A percentile compares a stretch with the other conserved stretches of the same genome.
Evolutionary conservation across 2,888 invertebrate species (phyloP).

Genomic region (Malthinus flaveolus): DNA sequence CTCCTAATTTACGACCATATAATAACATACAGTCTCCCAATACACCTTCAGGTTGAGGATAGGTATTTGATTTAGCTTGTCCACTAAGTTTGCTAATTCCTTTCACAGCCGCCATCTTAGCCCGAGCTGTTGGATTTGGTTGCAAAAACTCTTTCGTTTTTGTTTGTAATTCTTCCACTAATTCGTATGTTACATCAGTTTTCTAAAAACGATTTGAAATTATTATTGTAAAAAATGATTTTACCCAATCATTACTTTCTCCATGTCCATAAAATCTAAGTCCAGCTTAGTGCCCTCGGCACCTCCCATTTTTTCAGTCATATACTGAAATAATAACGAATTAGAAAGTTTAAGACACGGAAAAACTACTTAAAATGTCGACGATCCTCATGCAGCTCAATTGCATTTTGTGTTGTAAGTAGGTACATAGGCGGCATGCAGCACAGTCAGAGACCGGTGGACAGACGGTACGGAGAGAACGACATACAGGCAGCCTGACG

Average conservation of each 20-base stretch:
- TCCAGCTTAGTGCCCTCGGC: slow-evolving; percentile 99
- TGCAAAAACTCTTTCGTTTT: slow-evolving; percentile 99
- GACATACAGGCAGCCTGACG: no score
- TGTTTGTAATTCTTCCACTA: slow-evolving; percentile 94
- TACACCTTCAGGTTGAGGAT: slow-evolving; percentile 98
- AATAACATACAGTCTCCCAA: slow-evolving; percentile 95
- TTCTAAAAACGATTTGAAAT: slow-evolving; percentile 66
- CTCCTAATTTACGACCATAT: slow-evolving; percentile 94
- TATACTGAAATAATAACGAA: slow-evolving; percentile 76
- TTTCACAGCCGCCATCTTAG: slow-evolving; percentile 94
- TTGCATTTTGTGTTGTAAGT: no score
- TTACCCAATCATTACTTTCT: slow-evolving; percentile 72
- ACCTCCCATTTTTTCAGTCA: slow-evolving; percentile 99
- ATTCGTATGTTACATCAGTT: slow-evolving; percentile 96
- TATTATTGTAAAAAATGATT: slow-evolving; percentile 29
- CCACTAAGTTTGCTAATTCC: slow-evolving; percentile 96
- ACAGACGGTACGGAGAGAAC: no score
- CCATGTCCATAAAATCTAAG: slow-evolving; percentile 98
- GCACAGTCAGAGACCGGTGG: no score
- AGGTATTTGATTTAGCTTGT: slow-evolving; percentile 94
- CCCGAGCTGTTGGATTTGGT: slow-evolving; percentile 95
- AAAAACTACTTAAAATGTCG: background rate
- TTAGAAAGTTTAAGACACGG: background rate
- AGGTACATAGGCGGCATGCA: no score
- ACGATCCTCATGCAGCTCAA: no score